Evolutionary conservation across 2,113 vertebrate genomes (phyloP), one percentile per base, ranked within the genome.

Genomic region (Synchiropus splendidus): DNA sequence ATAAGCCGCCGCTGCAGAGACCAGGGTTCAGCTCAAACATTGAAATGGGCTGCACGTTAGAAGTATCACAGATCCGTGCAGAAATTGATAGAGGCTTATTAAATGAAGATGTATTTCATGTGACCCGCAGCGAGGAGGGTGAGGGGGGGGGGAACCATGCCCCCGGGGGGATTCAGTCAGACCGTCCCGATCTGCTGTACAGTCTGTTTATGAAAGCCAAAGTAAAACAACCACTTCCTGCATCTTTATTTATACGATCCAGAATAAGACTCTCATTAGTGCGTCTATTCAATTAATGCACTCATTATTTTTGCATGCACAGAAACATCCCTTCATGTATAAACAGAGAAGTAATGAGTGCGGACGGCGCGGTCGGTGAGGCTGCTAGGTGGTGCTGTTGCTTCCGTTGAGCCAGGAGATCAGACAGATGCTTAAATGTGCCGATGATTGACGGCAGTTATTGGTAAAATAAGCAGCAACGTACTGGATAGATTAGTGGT

Each of bases 311-410:
- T 21, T 2, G 21, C 13, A 14, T 45, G 35, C 27, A 37, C 12
- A 57, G 12, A 41, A 15, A 36, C 32, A 12, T 14, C 11, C 18
- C 21, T 61, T 39, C 2, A 31, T 16, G 21, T 27, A 27, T 27
- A 27, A 27, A 27, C 8, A 16, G 9, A 18, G 16, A 36, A 14
- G 18, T 37, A 12, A 41, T 16, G 39, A 54, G 31, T 42, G 33
- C 51, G 52, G 48, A 21, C 16, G 38, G 10, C 2, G 58, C 49
- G 55, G 48, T 61, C 65, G 51, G 35, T 27, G 27, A 47, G 45
- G 70, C 85, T 83, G 79, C 84, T 85, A 87, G 85, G 78, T 83
- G 83, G 85, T 82, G 79, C 84, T 87, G 61, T 83, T 72, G 70
- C 61, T 55, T 61, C 48, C 35, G 58, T 18, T 30, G 36, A 54